Percentiles rank a stretch among this genome's conserved stretches.
phyloP scores from a whole-genome alignment of 2,888 invertebrate genomes.

The Gymnocheta viridis region DNA sequence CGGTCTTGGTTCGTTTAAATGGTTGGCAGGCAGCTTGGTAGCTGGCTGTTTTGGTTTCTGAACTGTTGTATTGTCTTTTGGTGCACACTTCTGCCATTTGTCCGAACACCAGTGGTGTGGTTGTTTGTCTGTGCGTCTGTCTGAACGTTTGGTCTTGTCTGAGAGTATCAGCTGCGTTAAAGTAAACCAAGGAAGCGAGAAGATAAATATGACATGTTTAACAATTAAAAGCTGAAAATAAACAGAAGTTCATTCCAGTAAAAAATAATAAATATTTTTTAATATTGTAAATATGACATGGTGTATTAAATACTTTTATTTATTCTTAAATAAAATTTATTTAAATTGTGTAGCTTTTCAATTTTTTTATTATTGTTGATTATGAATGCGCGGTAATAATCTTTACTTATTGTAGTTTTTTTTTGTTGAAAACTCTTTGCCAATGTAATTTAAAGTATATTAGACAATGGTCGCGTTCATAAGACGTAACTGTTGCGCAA shows the following conservation, averaged over 20 bases:
- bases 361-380: neutral
- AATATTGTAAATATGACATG: constrained; percentile 56
- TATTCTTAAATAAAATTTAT: constrained; percentile 54
- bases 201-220: constrained; percentile 70
- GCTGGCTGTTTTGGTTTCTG: constrained; percentile 17
- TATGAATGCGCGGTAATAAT: neutral
- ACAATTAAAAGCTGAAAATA: constrained; percentile 70
- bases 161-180: constrained; percentile 64
- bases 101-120: constrained; percentile 32
- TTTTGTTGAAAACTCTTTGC: neutral
- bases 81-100: constrained; percentile 40
- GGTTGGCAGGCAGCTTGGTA: neutral
- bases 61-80: constrained; percentile 40
- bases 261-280: constrained; percentile 62
- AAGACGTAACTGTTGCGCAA: too few relatives aligned
- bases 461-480: too few relatives aligned
- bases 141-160: constrained; percentile 15
- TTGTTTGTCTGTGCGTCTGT: neutral
- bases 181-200: constrained; percentile 70
- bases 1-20: constrained; percentile 27
- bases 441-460: too few relatives aligned
- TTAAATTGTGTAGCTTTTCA: neutral
- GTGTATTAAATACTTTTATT: constrained; percentile 49
- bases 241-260: constrained; percentile 65
- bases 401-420: neutral